Conservation (phyloP, 1,140 invertebrate genomes). For the Drosophila sturtevanti region DNA sequence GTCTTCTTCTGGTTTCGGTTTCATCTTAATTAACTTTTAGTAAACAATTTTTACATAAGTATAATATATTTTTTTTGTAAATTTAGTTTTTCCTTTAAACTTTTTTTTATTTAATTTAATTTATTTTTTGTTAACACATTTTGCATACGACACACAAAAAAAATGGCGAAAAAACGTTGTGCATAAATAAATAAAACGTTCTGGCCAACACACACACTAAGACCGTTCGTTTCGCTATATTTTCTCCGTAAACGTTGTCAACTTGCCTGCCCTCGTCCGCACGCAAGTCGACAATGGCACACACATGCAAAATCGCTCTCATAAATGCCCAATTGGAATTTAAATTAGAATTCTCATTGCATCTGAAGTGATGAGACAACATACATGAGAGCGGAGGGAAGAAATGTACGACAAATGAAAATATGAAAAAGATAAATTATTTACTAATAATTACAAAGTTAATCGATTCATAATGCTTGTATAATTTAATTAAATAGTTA, state of each 20-base stretch:
- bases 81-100: neutral
- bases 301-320: neutral
- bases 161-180: slow-evolving; percentile 9
- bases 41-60: neutral
- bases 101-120: neutral
- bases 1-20: neutral
- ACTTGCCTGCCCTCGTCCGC: neutral
- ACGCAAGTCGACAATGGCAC: slow-evolving; percentile 2
- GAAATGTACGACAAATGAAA: too few species aligned
- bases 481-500: too few species aligned
- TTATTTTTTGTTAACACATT: slow-evolving; percentile 6
- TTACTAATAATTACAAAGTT: too few species aligned
- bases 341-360: neutral
- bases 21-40: neutral
- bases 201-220: slow-evolving; percentile 2
- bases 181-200: slow-evolving; percentile 10
- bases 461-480: too few species aligned
- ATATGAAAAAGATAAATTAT: too few species aligned
- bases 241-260: slow-evolving; percentile 5
- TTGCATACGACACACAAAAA: slow-evolving; percentile 12
- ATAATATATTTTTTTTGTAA: neutral
- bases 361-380: neutral
- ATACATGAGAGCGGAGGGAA: too few species aligned
- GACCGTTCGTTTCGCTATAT: slow-evolving; percentile 5
- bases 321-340: neutral